Base-by-base conservation (phyloP, 2,113 vertebrate genomes). In the Cebus imitator region DNA sequence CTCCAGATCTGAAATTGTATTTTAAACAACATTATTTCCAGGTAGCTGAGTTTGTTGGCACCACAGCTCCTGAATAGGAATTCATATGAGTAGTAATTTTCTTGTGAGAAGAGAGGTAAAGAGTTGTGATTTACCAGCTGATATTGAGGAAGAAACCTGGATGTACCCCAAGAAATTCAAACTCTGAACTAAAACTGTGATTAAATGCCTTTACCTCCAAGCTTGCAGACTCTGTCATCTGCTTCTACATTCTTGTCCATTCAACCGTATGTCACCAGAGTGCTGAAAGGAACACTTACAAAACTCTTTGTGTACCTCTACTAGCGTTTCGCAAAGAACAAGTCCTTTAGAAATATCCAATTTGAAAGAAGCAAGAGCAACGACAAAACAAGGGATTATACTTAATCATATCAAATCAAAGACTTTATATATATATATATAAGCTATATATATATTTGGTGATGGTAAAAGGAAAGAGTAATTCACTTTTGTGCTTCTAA, bases 131-230 rank as follows among this genome's bases (percentile, higher is more conserved):
- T 92, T 97, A 50, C 90, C 68, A 95, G 6, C 76, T 75, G 88
- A 96, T 86, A 91, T 40, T n/a, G 61, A 85, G 50, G 73, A 72
- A 93, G 80, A 93, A 80, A 35, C 35, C 61, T 86, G 86, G 82
- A 75, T 64, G 37, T 35, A 32, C 27, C 86, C 86, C 95, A 96
- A 96, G 91, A 97, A 92, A 91, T 64, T 81, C 73, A 89, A 94
- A 75, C 43, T 86, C 58, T 66, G 75, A 95, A 81, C 79, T 79
- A 61, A 87, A 97, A 87, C 90, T 95, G 6, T 96, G 85, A 96
- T 79, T 93, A 93, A 93, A 43, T 84, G 40, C 40, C 61, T 94
- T 87, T 95, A 76, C 52, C 57, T 61, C 18, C 12, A 75, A 80
- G 20, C 72, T 72, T 70, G 58, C 58, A 84, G 57, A 80, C 58